Percentiles rank a stretch among this genome's conserved stretches.
phyloP scores from a whole-genome alignment of 2,797 vertebrate genomes.

The Hoplostethus atlanticus region DNA sequence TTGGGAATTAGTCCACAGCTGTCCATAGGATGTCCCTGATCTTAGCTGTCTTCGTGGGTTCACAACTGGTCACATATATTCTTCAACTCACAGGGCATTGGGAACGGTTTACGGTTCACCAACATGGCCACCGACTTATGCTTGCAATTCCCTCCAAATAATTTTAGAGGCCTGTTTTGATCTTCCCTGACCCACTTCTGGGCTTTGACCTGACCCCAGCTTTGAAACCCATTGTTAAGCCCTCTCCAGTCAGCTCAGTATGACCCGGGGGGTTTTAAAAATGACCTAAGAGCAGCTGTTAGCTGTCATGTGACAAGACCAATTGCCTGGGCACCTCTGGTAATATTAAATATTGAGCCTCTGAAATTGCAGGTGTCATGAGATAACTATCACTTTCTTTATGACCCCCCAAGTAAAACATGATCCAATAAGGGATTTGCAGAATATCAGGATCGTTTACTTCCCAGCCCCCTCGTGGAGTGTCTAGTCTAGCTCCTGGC shows the following conservation, averaged over 20 bases:
- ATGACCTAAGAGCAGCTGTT: background rate
- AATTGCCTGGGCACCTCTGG: background rate
- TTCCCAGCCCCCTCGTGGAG: background rate
- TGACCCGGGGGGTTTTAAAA: background rate
- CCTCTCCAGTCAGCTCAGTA: background rate
- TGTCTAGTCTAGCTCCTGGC: background rate
- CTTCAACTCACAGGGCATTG: conserved; percentile 21
- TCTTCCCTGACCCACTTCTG: conserved; percentile 24
- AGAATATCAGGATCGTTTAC: background rate
- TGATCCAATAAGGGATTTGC: background rate
- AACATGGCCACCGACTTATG: conserved; percentile 6
- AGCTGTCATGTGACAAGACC: background rate
- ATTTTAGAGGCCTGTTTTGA: conserved; percentile 13
- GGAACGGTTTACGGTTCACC: conserved; percentile 15
- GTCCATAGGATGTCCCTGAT: conserved; percentile 32
- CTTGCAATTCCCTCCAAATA: conserved; percentile 17
- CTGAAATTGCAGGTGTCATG: background rate
- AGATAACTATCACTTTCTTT: background rate
- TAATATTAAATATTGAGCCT: background rate
- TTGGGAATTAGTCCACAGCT: conserved; percentile 77
- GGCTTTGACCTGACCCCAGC: background rate
- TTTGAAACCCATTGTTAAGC: background rate
- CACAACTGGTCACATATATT: conserved; percentile 11
- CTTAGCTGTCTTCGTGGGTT: conserved; percentile 28
- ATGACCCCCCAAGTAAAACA: background rate